Evolutionary conservation across 1,140 invertebrate genomes (phyloP).

Genomic region (Cherax destructor): DNA sequence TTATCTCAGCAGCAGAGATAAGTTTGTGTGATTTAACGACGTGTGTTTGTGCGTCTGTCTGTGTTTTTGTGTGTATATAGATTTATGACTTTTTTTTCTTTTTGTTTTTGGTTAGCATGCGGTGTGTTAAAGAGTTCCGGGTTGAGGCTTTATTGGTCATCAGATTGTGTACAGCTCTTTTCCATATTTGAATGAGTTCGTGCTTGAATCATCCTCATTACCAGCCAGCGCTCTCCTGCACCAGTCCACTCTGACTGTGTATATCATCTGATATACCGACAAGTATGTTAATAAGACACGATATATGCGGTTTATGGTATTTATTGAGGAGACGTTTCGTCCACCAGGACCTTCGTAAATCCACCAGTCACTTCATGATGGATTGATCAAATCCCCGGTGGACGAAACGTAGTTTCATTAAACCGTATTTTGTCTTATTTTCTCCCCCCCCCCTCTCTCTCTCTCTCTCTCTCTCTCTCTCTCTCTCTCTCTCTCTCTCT

Average conservation of each 20-base stretch:
- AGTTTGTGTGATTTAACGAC: background rate
- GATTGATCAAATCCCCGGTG: too few relatives aligned
- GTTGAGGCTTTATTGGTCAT: constrained; percentile 18
- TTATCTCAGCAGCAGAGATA: background rate
- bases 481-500: background rate
- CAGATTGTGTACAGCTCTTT: constrained; percentile 41
- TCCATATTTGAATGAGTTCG: constrained; percentile 49
- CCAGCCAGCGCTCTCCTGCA: background rate
- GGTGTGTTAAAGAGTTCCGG: background rate
- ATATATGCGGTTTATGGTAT: too few relatives aligned
- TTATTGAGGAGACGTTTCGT: too few relatives aligned
- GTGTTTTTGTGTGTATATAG: constrained; percentile 29
- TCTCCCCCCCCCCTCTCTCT: too few relatives aligned
- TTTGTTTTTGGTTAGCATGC: background rate
- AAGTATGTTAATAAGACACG: too few relatives aligned
- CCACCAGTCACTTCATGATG: too few relatives aligned
- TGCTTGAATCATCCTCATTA: constrained; percentile 31
- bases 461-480: background rate
- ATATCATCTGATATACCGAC: too few relatives aligned
- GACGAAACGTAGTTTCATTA: too few relatives aligned
- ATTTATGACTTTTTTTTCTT: background rate
- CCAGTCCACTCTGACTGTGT: background rate
- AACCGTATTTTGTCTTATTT: too few relatives aligned
- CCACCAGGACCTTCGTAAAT: too few relatives aligned
- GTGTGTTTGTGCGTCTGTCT: background rate